A percentile compares a stretch with the other conserved stretches of the same genome.
Evolutionary conservation across 2,888 invertebrate genomes (phyloP).

Genomic region (Hyposoter didymator): DNA sequence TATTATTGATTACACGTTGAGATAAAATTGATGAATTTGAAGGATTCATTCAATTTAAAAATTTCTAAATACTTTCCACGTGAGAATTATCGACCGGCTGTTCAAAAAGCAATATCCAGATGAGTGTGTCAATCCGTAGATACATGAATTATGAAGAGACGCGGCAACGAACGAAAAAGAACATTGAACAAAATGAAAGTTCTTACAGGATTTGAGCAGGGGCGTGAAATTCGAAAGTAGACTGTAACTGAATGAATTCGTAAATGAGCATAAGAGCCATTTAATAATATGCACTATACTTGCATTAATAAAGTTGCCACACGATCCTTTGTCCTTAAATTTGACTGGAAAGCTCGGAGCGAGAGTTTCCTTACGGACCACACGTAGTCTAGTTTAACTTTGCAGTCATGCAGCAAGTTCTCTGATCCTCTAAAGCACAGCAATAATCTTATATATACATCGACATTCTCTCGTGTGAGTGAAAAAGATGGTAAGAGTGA

Average conservation of each 20-base stretch:
- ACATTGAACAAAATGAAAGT: neutral
- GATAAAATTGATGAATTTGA: too few species aligned
- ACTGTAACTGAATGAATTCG: neutral
- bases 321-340: neutral
- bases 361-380: slow-evolving; percentile 24
- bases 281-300: slow-evolving; percentile 1
- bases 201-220: neutral
- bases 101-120: too few species aligned
- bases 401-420: slow-evolving; percentile 56
- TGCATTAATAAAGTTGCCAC: slow-evolving; percentile 9
- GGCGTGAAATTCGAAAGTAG: neutral
- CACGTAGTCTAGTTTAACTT: slow-evolving; percentile 41
- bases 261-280: neutral
- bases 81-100: too few species aligned
- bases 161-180: neutral
- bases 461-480: neutral
- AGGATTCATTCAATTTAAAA: too few species aligned
- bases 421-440: slow-evolving; percentile 21
- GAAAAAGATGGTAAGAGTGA: neutral
- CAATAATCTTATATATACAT: slow-evolving; percentile 25
- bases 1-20: neutral
- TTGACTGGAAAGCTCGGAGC: slow-evolving; percentile 45
- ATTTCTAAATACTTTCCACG: too few species aligned
- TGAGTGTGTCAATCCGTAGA: too few species aligned
- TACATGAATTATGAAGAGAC: neutral